These are phyloP conservation scores for Cebus imitator DNA, from an alignment of 2,113 vertebrate species.

Conservation along the genomic window DNA sequence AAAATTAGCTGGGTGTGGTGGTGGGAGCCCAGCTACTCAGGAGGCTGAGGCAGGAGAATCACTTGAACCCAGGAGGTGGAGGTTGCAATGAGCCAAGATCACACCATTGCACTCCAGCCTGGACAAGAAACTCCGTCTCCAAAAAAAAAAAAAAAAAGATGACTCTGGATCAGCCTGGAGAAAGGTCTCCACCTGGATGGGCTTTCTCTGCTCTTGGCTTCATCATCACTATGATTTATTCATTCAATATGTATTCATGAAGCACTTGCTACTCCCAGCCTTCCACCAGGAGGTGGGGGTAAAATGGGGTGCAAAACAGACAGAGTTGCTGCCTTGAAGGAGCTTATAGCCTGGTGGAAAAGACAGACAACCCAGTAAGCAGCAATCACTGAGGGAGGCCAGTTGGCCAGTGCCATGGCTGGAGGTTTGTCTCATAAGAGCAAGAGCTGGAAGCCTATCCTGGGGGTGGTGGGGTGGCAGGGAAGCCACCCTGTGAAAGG, in stretches of 20 bases:
- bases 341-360: not conserved
- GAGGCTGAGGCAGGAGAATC: no score
- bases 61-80: no score
- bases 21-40: no score
- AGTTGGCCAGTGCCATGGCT: not conserved
- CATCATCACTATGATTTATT: not conserved
- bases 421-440: not conserved
- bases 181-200: not conserved
- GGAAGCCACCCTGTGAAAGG: not conserved
- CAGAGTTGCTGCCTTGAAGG: not conserved
- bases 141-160: not conserved
- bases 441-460: no score
- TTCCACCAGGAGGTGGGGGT: rapidly evolving
- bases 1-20: no score
- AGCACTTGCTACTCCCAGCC: not conserved
- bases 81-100: no score
- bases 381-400: not conserved
- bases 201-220: not conserved
- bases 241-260: not conserved
- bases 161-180: not conserved
- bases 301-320: not conserved
- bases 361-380: not conserved
- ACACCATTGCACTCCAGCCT: no score
- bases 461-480: rapidly evolving
- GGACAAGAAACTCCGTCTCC: no score